phyloP scores from a whole-genome alignment of 2,888 invertebrate genomes.

The Oligia fasciuncula region DNA sequence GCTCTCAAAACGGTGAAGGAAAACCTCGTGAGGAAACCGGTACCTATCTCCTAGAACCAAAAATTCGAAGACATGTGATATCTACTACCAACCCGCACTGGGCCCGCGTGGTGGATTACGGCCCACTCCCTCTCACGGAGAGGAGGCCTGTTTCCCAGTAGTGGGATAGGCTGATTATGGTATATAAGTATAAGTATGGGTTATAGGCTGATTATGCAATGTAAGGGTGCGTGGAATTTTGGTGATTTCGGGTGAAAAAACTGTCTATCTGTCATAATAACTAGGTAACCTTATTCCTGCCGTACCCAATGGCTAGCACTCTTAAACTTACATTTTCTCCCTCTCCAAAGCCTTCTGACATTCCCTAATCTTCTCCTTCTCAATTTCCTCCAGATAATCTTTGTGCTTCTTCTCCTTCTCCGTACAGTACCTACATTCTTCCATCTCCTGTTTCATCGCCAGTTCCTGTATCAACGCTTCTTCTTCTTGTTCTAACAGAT shows the following conservation, averaged over 20 bases:
- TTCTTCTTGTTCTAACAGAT: constrained; percentile 79
- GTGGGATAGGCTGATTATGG: no score
- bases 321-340: constrained; percentile 81
- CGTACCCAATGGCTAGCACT: neutral
- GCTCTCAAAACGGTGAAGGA: no score
- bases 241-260: neutral
- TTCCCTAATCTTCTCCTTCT: constrained; percentile 79
- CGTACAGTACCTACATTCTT: constrained; percentile 78
- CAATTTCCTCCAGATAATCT: constrained; percentile 77
- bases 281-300: neutral
- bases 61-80: neutral
- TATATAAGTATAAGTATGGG: no score
- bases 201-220: no score
- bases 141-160: no score
- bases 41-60: no score
- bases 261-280: neutral
- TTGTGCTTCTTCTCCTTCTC: constrained; percentile 74
- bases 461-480: constrained; percentile 75
- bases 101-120: neutral
- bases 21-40: no score
- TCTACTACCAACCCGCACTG: neutral
- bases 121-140: neutral
- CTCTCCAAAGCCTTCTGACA: constrained; percentile 84
- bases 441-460: constrained; percentile 70
- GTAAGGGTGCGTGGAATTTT: neutral